A percentile compares a stretch with the other conserved stretches of the same genome.
These are phyloP conservation scores for Leptoteleia sp. DNA, from an alignment of 1,140 invertebrate genomes.

Conservation along the genomic window DNA sequence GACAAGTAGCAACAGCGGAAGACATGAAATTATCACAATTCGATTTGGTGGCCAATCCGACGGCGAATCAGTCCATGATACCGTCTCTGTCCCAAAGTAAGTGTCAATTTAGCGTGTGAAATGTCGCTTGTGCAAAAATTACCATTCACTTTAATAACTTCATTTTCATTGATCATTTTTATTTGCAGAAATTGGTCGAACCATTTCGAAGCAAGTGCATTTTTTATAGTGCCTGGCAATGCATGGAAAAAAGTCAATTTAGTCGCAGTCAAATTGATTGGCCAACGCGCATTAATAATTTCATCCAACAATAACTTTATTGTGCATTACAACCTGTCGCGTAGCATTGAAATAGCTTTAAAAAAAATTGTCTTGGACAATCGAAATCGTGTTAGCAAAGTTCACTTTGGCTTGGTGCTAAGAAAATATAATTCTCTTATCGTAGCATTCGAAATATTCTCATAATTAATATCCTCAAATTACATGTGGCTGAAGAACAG, in stretches of 20 bases:
- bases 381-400: conserved; percentile 28
- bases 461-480: no score
- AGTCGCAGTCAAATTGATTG: not conserved
- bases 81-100: conserved; percentile 72
- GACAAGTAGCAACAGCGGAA: conserved; percentile 89
- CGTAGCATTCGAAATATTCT: no score
- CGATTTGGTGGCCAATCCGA: conserved; percentile 89
- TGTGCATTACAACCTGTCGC: not conserved
- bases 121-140: no score
- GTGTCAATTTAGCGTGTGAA: conserved; percentile 25
- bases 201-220: not conserved
- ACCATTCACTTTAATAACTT: no score
- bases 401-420: no score
- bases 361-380: conserved; percentile 22
- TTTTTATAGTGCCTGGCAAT: not conserved
- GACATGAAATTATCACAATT: conserved; percentile 94
- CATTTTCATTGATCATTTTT: conserved; percentile 10
- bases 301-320: conserved; percentile 12
- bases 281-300: conserved; percentile 7
- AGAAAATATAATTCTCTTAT: no score
- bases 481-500: no score
- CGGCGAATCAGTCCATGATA: conserved; percentile 83
- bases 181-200: not conserved
- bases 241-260: conserved; percentile 4
- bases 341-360: conserved; percentile 11